Evolutionary conservation across 1,140 invertebrate species (phyloP).

Genomic region (Drosophila parvula): DNA sequence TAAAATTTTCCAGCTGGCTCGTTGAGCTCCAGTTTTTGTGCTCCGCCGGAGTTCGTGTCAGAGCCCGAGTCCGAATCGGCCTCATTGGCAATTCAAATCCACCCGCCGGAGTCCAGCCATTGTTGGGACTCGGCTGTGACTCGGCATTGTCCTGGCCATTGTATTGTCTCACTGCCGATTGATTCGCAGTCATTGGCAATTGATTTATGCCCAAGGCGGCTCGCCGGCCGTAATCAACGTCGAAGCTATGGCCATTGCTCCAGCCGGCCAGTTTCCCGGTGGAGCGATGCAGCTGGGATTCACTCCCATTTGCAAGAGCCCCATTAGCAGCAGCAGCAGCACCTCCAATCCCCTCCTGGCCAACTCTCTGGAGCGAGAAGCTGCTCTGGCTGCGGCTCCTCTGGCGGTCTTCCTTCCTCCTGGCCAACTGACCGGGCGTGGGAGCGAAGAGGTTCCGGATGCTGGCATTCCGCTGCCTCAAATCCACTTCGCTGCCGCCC

Average conservation of each 20-base stretch:
- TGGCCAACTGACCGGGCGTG: constrained; percentile 49
- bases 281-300: constrained; percentile 10
- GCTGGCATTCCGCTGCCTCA: constrained; percentile 69
- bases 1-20: constrained; percentile 77
- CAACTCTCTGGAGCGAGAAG: constrained; percentile 58
- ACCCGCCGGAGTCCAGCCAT: constrained; percentile 44
- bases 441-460: constrained; percentile 76
- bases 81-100: constrained; percentile 57
- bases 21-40: constrained; percentile 65
- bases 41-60: constrained; percentile 33
- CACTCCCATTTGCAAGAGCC: constrained; percentile 3
- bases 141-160: constrained; percentile 61
- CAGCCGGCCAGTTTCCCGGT: constrained; percentile 16
- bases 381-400: constrained; percentile 71
- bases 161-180: constrained; percentile 77
- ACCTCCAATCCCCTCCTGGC: constrained; percentile 27
- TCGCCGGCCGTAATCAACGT: constrained; percentile 32
- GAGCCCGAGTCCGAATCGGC: constrained; percentile 5
- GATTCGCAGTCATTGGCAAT: constrained; percentile 71
- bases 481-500: constrained; percentile 60
- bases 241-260: constrained; percentile 53
- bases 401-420: constrained; percentile 60
- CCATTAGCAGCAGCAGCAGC: constrained; percentile 3
- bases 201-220: constrained; percentile 69
- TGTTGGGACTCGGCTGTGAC: constrained; percentile 24